Percentiles rank a stretch among this genome's conserved stretches.
Evolutionary conservation across 2,888 invertebrate species (phyloP).

Genomic region (Epistrophella euchroma): DNA sequence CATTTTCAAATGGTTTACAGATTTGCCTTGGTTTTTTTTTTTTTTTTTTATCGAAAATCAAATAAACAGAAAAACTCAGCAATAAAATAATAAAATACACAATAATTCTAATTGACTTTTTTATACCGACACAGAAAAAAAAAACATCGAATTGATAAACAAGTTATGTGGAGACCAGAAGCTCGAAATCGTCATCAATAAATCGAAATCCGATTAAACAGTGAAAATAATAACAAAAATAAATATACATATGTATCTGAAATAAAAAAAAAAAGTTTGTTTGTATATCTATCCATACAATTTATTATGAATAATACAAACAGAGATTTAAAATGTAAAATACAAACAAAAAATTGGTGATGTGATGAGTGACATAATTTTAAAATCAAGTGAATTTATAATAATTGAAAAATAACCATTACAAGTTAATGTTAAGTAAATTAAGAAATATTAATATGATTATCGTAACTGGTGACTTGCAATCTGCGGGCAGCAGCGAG

Average conservation of each 20-base stretch:
- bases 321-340: slow-evolving; percentile 56
- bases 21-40: not conserved
- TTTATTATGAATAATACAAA: slow-evolving; percentile 30
- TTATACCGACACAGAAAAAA: slow-evolving; percentile 65
- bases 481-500: slow-evolving; percentile 59
- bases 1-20: not conserved
- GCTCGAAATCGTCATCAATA: slow-evolving; percentile 49
- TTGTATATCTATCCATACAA: slow-evolving; percentile 1
- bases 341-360: slow-evolving; percentile 28
- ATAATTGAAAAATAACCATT: slow-evolving; percentile 9
- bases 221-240: slow-evolving; percentile 21
- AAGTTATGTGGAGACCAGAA: slow-evolving; percentile 77
- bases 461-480: slow-evolving; percentile 69
- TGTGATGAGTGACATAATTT: slow-evolving; percentile 27
- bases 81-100: slow-evolving; percentile 77
- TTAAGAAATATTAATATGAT: slow-evolving; percentile 62
- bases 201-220: slow-evolving; percentile 49
- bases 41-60: slow-evolving; percentile 50
- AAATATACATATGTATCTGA: no score
- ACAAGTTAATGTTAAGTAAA: slow-evolving; percentile 30
- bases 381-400: slow-evolving; percentile 38
- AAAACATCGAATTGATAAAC: slow-evolving; percentile 74
- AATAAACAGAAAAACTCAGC: slow-evolving; percentile 77
- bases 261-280: not conserved
- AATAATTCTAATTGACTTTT: slow-evolving; percentile 75